Evolutionary conservation across 2,797 vertebrate species (phyloP), one percentile per base, ranked within the genome.

Genomic region (Falco biarmicus): DNA sequence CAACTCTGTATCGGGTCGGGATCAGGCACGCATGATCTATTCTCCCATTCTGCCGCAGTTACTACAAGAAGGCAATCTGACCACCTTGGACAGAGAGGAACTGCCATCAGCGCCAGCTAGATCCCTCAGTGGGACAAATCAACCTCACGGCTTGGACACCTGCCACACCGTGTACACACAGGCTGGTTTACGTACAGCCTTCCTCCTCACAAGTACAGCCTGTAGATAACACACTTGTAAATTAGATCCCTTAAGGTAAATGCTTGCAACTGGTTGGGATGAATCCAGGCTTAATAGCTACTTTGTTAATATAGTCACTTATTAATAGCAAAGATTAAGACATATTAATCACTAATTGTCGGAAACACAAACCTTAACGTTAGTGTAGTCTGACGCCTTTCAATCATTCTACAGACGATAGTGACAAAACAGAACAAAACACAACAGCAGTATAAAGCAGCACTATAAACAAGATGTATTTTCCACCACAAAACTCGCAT

Each of bases 391-490:
- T 81, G 87, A 45, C 5, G 6, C 26, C 87, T 93, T 89, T 88
- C 70, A 75, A 82, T 53, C 88, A 82, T 65, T 93, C 69, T 85
- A 60, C 41, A 94, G 61, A 80, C 51, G 51, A 80, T 11, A 84
- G 61, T 22, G 79, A 76, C 73, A 91, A 89, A 93, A 76, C 60
- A 88, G 50, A 68, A 81, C 50, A 94, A 83, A 88, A 88, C 51
- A 64, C n/a, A 94, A 50, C 53, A 73, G 57, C 24, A 77, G 80
- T 31, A 34, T 45, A 82, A 76, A 90, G 41, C 85, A 89, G 25
- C 39, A n/a, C 70, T 32, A 94, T 28, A 90, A 93, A 84, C 50
- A 88, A 94, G 86, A 86, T 32, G 14, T 63, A 94, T 89, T 96
- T 81, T 90, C 71, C 34, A 34, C 88, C 87, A 89, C 53, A 86